A percentile compares a stretch with the other conserved stretches of the same genome.
These are phyloP conservation scores for Netelia fuscicornis DNA, from an alignment of 2,888 invertebrate genomes.

Conservation along the genomic window DNA sequence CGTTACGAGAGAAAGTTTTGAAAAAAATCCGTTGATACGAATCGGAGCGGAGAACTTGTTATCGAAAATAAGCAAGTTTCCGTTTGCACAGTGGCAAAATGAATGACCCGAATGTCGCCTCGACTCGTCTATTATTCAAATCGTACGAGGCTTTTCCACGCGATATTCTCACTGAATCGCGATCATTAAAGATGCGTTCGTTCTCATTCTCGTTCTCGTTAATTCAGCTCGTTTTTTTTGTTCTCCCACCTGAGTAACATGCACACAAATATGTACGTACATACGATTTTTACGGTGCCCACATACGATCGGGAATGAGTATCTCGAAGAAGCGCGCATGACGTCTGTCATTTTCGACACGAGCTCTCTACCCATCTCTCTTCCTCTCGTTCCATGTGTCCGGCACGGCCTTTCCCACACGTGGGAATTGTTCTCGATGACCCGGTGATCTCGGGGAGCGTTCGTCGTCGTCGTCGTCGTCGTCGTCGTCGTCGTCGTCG, in stretches of 20 bases:
- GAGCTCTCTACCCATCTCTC: slow-evolving; percentile 67
- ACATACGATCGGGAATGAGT: slow-evolving; percentile 37
- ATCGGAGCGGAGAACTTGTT: neutral
- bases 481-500: slow-evolving; percentile 16
- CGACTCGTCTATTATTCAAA: slow-evolving; percentile 8
- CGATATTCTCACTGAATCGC: slow-evolving; percentile 15
- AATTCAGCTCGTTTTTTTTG: slow-evolving; percentile 6
- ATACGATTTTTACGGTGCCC: slow-evolving; percentile 21
- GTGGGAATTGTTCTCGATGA: slow-evolving; percentile 82
- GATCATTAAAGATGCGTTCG: neutral
- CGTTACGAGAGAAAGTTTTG: no score
- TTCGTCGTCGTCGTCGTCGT: slow-evolving; percentile 78
- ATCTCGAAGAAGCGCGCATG: slow-evolving; percentile 63
- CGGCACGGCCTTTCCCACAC: slow-evolving; percentile 82
- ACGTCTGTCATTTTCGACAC: slow-evolving; percentile 76
- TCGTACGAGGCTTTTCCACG: slow-evolving; percentile 10
- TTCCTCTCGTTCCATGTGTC: slow-evolving; percentile 64
- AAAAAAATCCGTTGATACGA: no score
- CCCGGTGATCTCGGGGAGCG: slow-evolving; percentile 80
- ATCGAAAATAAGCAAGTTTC: neutral
- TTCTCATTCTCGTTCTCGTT: slow-evolving; percentile 23
- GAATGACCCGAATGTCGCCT: neutral
- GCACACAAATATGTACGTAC: slow-evolving; percentile 32
- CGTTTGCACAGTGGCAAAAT: slow-evolving; percentile 1
- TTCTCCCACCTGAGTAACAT: neutral